These are phyloP conservation scores for Sitodiplosis mosellana DNA, from an alignment of 1,140 invertebrate species.

Conservation along the genomic window DNA sequence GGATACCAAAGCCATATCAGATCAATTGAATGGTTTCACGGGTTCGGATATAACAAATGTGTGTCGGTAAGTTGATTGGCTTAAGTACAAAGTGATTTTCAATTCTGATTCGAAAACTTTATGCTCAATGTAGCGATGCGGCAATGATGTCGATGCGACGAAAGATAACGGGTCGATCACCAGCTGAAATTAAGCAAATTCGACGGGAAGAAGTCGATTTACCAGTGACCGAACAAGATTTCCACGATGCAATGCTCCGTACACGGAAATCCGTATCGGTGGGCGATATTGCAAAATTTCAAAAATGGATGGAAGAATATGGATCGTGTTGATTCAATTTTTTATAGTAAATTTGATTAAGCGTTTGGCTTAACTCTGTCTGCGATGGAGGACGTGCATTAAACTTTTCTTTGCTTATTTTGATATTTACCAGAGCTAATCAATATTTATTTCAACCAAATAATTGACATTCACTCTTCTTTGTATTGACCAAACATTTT, in stretches of 20 bases:
- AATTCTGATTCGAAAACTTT: not conserved
- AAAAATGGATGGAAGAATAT: constrained; percentile 93
- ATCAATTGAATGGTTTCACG: constrained; percentile 81
- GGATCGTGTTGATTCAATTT: constrained; percentile 45
- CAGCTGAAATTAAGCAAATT: constrained; percentile 81
- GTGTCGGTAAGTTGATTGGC: constrained; percentile 53
- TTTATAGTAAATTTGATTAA: too few species aligned
- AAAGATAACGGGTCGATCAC: constrained; percentile 77
- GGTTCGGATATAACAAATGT: constrained; percentile 97
- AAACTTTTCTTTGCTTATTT: too few species aligned
- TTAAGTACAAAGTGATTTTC: not conserved
- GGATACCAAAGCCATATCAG: constrained; percentile 60
- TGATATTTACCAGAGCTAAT: too few species aligned
- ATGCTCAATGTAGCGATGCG: constrained; percentile 52
- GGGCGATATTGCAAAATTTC: constrained; percentile 84
- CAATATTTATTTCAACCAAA: too few species aligned
- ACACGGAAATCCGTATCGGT: constrained; percentile 88
- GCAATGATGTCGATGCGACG: constrained; percentile 98
- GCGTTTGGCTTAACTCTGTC: too few species aligned
- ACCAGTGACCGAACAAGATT: constrained; percentile 76
- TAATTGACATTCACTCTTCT: too few species aligned
- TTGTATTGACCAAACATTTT: too few species aligned
- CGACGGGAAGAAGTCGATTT: constrained; percentile 88
- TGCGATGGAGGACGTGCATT: too few species aligned
- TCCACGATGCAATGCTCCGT: constrained; percentile 71